Percentiles rank a stretch among this genome's conserved stretches.
phyloP scores from a whole-genome alignment of 2,888 invertebrate species.

The Agonopterix subpropinquella region DNA sequence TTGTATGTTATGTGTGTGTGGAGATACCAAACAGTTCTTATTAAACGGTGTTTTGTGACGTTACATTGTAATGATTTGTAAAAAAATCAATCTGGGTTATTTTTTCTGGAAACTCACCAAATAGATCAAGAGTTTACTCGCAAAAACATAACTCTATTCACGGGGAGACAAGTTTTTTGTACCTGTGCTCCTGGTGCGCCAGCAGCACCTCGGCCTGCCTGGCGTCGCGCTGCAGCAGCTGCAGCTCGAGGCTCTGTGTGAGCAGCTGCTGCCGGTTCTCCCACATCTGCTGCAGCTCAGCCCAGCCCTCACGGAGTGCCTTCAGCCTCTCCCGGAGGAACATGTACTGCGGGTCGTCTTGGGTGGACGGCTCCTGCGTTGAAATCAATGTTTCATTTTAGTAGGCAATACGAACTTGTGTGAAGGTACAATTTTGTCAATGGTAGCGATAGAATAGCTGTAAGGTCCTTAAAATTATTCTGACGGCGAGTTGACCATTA shows the following conservation, averaged over 20 bases:
- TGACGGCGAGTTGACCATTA: too few species aligned
- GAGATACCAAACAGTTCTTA: too few species aligned
- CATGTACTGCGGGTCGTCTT: conserved; percentile 99
- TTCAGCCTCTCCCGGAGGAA: conserved; percentile 98
- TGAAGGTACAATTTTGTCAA: too few species aligned
- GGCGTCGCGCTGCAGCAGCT: conserved; percentile 97
- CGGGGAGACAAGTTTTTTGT: neutral
- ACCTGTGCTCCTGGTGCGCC: conserved; percentile 97
- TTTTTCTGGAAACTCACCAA: too few species aligned
- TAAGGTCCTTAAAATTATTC: too few species aligned
- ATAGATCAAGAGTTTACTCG: too few species aligned
- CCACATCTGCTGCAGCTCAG: conserved; percentile 99
- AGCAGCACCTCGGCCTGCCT: conserved; percentile 98
- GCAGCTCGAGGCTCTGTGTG: conserved; percentile 95
- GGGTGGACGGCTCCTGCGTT: conserved; percentile 82
- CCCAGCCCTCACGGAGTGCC: conserved; percentile 99
- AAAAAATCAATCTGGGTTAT: too few species aligned
- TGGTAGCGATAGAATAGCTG: too few species aligned
- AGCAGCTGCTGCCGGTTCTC: conserved; percentile 96
- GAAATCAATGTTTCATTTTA: neutral
- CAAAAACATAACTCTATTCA: too few species aligned
- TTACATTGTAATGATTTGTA: too few species aligned
- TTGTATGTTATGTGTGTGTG: too few species aligned
- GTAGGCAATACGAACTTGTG: neutral
- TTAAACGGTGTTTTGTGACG: too few species aligned